A percentile compares a stretch with the other conserved stretches of the same genome.
These are phyloP conservation scores for Drosophila parabipectinata DNA, from an alignment of 1,140 invertebrate species.

Conservation along the genomic window DNA sequence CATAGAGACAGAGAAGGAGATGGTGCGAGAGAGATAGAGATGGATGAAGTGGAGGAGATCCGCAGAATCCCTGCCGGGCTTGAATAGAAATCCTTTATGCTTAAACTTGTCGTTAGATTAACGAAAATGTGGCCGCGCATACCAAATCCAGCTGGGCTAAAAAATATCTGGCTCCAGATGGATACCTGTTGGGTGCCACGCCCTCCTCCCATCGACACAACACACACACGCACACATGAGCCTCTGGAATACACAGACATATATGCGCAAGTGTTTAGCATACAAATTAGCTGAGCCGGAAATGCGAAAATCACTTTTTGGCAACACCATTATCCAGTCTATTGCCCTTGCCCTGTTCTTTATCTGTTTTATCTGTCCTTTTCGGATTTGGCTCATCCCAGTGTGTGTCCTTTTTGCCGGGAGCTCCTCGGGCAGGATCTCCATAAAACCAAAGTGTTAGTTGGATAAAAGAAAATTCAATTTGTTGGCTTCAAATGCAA, in stretches of 20 bases:
- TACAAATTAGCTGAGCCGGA: slow-evolving; percentile 76
- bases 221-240: slow-evolving; percentile 31
- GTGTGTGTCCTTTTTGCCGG: slow-evolving; percentile 47
- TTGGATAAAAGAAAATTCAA: slow-evolving; percentile 67
- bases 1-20: slow-evolving; percentile 8
- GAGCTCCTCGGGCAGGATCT: slow-evolving; percentile 32
- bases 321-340: slow-evolving; percentile 70
- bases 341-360: slow-evolving; percentile 45
- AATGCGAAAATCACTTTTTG: slow-evolving; percentile 80
- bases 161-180: slow-evolving; percentile 29
- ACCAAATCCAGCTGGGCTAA: slow-evolving; percentile 54
- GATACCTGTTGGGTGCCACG: slow-evolving; percentile 67
- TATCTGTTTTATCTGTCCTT: background rate
- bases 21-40: background rate
- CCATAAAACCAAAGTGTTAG: slow-evolving; percentile 66
- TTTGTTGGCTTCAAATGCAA: slow-evolving; percentile 62
- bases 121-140: slow-evolving; percentile 78
- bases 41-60: background rate
- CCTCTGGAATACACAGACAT: slow-evolving; percentile 1
- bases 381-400: slow-evolving; percentile 10
- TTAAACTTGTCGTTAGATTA: slow-evolving; percentile 81
- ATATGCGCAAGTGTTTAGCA: slow-evolving; percentile 68
- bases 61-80: slow-evolving; percentile 41
- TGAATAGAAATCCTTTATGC: slow-evolving; percentile 78
- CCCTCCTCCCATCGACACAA: background rate